Evolutionary conservation across 2,797 vertebrate species (phyloP), one percentile per base, ranked within the genome.

Genomic region (Octomys mimax): DNA sequence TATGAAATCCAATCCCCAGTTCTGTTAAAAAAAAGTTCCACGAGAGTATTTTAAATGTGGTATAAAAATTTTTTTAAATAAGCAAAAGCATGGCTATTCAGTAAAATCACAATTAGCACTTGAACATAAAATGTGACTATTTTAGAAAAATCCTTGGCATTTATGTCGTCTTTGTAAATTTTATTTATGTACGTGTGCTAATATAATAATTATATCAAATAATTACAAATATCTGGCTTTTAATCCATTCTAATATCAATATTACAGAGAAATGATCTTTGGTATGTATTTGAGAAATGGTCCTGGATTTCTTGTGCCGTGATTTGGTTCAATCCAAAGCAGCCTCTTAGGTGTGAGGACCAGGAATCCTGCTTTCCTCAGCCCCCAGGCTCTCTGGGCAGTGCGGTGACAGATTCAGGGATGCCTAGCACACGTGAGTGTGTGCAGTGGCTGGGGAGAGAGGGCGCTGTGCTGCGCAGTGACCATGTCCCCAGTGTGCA

Each of bases 161-260:
- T 92, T 95, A 52, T 91, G 94, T 96, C 10, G 59, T 73, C 57
- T 90, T 89, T 80, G 4, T 78, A 66, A 68, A 70, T 49, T 95
- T 85, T 24, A 77, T 52, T 73, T 89, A 46, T 9, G 52, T 70
- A 57, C 36, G 21, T 93, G 16, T 36, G 22, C 21, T 36, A 73
- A 85, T 70, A 49, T 0, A 87, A 80, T 18, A 83, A 71, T 73
- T 89, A 49, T 81, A 73, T 75, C 13, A 85, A 73, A 49, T 95
- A 49, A 86, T 93, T 61, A 66, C 73, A 36, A 71, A 68, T 81
- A 42, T 31, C 62, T 77, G 36, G 70, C 64, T 93, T 96, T 16
- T 26, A 92, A 39, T 88, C 13, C 11, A 62, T 77, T 57, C 22
- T 91, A 54, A n/a, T 64, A 54, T 70, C 85, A 87, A 73, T 73